Base-by-base conservation (phyloP, 2,113 vertebrate species). In the Alaudala cheleensis region DNA sequence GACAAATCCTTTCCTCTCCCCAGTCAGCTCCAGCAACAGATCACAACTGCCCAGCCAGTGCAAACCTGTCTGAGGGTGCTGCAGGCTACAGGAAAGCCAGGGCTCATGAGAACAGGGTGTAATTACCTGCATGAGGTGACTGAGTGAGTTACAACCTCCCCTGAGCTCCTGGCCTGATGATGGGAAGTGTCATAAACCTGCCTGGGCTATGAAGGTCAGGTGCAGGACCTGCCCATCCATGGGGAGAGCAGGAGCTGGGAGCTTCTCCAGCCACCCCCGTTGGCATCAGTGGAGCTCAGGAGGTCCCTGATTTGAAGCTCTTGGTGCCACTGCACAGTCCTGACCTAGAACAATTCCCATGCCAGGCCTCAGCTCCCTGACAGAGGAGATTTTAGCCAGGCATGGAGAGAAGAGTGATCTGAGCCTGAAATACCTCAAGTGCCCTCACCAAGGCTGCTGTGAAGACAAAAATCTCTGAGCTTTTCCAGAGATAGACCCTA, bases 201-300 rank as follows among this genome's bases (percentile, higher is more conserved):
- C 37, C 24, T 0, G 0, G 39, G 65, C 73, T 81, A 0, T 3
- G 65, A 26, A 37, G 6, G 2, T 19, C 57, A 57, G 53, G 25
- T 7, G 42, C 65, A 15, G 5, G 7, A 15, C n/a, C 28, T 19
- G 7, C 16, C 42, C 40, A 7, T 65, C 69, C 77, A 29, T 9
- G 39, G 29, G 64, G 24, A 60, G 26, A 83, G 37, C 49, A 61
- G 72, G 86, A 91, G 20, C n/a, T 84, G 64, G 69, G 58, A 91
- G 19, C 47, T 54, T n/a, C 81, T 94, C 24, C 61, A 73, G 60
- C 37, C 62, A 34, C 4, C 12, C 24, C 26, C 23, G 34, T 3
- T 14, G 25, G 34, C 47, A 39, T 3, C 4, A 1, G 6, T 19
- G 51, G 19, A 56, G 29, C 34, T 64, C 69, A 37, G 45, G n/a